Conservation (phyloP, 2,797 vertebrate species). For the Salarias fasciatus region DNA sequence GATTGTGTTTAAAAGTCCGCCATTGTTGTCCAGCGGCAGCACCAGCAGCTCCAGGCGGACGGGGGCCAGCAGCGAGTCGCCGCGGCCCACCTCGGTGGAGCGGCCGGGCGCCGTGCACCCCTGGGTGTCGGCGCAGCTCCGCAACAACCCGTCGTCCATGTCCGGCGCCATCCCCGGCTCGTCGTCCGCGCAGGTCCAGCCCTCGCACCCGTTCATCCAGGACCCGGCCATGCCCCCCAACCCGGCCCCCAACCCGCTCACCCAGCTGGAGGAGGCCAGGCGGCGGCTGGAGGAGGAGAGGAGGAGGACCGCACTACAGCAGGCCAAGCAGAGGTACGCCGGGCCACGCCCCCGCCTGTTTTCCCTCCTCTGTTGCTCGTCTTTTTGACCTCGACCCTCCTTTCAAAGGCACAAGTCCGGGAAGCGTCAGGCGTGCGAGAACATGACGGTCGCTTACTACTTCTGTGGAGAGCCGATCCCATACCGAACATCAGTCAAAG, state of each 20-base stretch:
- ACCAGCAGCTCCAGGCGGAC: slow-evolving; percentile 88
- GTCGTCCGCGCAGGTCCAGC: slow-evolving; percentile 83
- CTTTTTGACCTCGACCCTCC: not conserved
- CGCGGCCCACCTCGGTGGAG: slow-evolving; percentile 88
- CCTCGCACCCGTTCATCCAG: slow-evolving; percentile 96
- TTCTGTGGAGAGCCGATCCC: slow-evolving; percentile 96
- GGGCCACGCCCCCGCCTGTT: not conserved
- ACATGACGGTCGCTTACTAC: slow-evolving; percentile 94
- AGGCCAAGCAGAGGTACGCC: slow-evolving; percentile 89
- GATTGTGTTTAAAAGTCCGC: not conserved
- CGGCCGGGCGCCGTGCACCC: slow-evolving; percentile 90
- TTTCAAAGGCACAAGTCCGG: slow-evolving; percentile 87
- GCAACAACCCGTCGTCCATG: slow-evolving; percentile 81
- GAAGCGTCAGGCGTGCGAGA: slow-evolving; percentile 87
- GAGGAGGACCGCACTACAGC: slow-evolving; percentile 85
- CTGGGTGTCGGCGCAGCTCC: slow-evolving; percentile 92
- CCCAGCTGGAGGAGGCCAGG: slow-evolving; percentile 94
- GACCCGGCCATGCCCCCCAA: slow-evolving; percentile 97
- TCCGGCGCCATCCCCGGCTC: slow-evolving; percentile 59
- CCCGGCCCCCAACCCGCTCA: slow-evolving; percentile 93
- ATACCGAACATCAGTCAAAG: slow-evolving; percentile 92
- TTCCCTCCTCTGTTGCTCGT: no score
- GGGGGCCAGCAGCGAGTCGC: slow-evolving; percentile 77
- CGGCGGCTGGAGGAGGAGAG: slow-evolving; percentile 93
- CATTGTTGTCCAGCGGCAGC: slow-evolving; percentile 75